Conservation (phyloP, 2,797 vertebrate species). For the Protonibea diacanthus region DNA sequence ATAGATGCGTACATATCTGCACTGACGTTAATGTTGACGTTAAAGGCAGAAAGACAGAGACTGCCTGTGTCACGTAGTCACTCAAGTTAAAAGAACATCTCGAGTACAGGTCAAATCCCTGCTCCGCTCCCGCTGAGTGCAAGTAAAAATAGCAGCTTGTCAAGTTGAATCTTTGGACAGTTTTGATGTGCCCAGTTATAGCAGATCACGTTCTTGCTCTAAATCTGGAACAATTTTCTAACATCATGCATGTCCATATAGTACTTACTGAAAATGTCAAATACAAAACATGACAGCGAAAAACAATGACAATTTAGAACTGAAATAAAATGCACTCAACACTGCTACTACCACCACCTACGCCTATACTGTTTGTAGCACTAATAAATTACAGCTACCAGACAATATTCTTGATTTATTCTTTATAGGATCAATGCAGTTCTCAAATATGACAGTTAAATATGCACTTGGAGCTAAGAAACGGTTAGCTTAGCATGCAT, state of each 20-base stretch:
- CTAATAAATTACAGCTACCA: neutral
- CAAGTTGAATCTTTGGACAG: neutral
- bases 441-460: neutral
- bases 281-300: neutral
- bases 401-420: too few species aligned
- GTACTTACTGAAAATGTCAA: too few species aligned
- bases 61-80: constrained; percentile 1
- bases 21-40: neutral
- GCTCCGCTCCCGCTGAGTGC: constrained; percentile 6
- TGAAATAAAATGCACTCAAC: neutral
- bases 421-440: too few species aligned
- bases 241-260: neutral
- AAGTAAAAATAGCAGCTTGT: constrained; percentile 52
- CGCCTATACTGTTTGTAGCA: neutral
- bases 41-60: constrained; percentile 12
- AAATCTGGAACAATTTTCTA: neutral
- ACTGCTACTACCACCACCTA: neutral
- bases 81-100: constrained; percentile 21
- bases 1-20: neutral
- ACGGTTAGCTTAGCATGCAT: too few species aligned
- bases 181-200: neutral
- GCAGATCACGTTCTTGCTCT: constrained; percentile 2
- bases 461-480: neutral
- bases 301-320: neutral
- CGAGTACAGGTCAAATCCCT: constrained; percentile 13